phyloP scores from a whole-genome alignment of 2,113 vertebrate species.

The Periophthalmodon schlosseri region DNA sequence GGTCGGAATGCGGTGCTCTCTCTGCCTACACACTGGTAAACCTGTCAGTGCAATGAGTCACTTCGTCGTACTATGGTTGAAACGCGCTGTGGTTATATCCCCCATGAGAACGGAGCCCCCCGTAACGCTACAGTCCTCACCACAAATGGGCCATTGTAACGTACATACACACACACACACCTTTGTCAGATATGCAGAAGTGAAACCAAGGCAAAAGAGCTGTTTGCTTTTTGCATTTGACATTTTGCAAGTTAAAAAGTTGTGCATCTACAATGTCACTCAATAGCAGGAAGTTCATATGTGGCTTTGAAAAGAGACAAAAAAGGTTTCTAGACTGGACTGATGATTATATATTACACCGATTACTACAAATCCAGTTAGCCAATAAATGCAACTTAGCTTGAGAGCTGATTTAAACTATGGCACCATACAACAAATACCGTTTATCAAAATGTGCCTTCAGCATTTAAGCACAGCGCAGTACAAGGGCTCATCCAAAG shows the following conservation, averaged over 20 bases:
- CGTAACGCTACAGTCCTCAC: slow-evolving; percentile 12
- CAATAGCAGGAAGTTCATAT: neutral
- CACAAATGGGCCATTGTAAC: slow-evolving; percentile 8
- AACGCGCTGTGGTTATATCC: slow-evolving; percentile 38
- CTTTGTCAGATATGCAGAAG: slow-evolving; percentile 44
- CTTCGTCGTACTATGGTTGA: slow-evolving; percentile 4
- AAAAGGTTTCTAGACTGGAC: neutral
- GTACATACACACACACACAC: slow-evolving; percentile 1
- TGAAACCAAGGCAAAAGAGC: slow-evolving; percentile 39
- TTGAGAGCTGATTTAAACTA: no score
- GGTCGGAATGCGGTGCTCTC: slow-evolving; percentile 31
- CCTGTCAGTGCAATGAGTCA: slow-evolving; percentile 48
- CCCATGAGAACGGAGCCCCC: slow-evolving; percentile 42
- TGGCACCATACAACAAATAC: no score
- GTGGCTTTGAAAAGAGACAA: neutral
- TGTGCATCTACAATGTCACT: neutral
- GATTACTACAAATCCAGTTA: neutral
- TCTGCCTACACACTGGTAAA: slow-evolving; percentile 46
- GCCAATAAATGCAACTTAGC: neutral
- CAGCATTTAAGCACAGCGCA: no score
- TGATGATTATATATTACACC: neutral
- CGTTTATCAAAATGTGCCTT: no score
- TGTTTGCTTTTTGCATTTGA: neutral
- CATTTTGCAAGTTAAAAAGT: neutral
- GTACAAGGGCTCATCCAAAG: no score